Base-by-base conservation (phyloP, 2,797 vertebrate genomes). In the Phrynocephalus vlangalii region DNA sequence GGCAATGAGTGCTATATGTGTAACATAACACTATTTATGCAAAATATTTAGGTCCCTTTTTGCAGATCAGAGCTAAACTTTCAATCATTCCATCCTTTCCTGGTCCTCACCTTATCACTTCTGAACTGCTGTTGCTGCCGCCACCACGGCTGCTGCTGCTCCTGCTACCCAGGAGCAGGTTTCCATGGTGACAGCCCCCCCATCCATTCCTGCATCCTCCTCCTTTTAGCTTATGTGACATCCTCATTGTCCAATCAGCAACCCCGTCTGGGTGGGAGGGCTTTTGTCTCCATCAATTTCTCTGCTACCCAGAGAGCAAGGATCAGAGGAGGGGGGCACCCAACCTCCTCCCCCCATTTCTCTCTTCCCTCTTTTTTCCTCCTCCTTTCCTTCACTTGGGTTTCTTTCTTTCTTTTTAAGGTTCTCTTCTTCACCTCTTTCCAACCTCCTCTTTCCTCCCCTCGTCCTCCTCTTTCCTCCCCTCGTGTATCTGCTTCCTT, bases 171-270 rank as follows among this genome's bases (percentile, higher is more conserved):
- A 84, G 86, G 93, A 94, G 90, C 92, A 91, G 92, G 95, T 96
- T 92, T 90, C 94, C 94, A 96, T 96, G 95, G 94, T 91, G 84
- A 96, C 95, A 91, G 95, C 91, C 91, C 93, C 92, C 93, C 92
- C 89, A 84, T 92, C 91, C 88, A 87, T 91, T 88, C 85, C 86
- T 87, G 89, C 86, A 87, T 95, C 92, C 91, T 95, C 91, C 92
- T 81, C 90, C 92, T 89, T 93, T 89, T 93, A 91, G 92, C 91
- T 90, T 92, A 88, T 91, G 70, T 24, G 93, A 86, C 91, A 87
- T 48, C 10, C 22, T 68, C 38, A 4, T 20, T 24, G 79, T 28
- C 91, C 92, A 91, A 93, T 92, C 63, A 90, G 91, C 91, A 80
- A 79, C 48, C 90, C 86, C 87, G 90, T 50, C 28, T 71, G 72